phyloP scores from a whole-genome alignment of 2,888 invertebrate species.

The Pachydiplax longipennis region DNA sequence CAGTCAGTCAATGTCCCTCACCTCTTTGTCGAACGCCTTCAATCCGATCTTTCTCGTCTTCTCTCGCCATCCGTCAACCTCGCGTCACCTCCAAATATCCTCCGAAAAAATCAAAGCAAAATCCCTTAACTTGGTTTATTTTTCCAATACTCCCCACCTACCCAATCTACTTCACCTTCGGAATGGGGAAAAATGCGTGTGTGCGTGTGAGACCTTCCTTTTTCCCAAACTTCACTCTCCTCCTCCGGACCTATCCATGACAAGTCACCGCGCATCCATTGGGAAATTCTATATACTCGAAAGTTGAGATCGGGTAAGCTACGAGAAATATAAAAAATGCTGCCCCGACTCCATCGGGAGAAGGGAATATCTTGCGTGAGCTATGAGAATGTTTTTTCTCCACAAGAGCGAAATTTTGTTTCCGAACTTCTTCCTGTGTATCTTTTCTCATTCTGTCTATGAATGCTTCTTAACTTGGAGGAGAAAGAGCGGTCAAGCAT shows the following conservation, averaged over 20 bases:
- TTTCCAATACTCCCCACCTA: background rate
- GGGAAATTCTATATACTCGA: background rate
- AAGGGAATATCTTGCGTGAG: background rate
- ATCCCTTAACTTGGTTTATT: background rate
- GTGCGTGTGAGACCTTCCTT: background rate
- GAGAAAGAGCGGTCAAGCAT: too few species aligned
- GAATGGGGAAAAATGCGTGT: background rate
- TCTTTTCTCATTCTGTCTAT: background rate
- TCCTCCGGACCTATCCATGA: background rate
- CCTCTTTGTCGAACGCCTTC: background rate
- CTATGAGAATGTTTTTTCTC: background rate
- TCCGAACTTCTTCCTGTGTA: background rate
- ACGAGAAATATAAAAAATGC: background rate
- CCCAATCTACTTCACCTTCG: background rate
- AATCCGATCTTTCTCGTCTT: background rate
- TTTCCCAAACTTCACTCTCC: background rate
- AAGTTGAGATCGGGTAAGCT: background rate
- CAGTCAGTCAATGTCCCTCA: background rate
- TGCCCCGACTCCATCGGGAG: background rate
- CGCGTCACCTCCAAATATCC: background rate
- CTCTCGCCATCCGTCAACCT: background rate
- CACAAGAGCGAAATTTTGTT: background rate
- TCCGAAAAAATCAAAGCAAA: background rate
- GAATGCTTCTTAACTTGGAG: too few species aligned
- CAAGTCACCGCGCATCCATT: background rate